Evolutionary conservation across 2,113 vertebrate species (phyloP), one percentile per base, ranked within the genome.

Genomic region (Mus pahari): DNA sequence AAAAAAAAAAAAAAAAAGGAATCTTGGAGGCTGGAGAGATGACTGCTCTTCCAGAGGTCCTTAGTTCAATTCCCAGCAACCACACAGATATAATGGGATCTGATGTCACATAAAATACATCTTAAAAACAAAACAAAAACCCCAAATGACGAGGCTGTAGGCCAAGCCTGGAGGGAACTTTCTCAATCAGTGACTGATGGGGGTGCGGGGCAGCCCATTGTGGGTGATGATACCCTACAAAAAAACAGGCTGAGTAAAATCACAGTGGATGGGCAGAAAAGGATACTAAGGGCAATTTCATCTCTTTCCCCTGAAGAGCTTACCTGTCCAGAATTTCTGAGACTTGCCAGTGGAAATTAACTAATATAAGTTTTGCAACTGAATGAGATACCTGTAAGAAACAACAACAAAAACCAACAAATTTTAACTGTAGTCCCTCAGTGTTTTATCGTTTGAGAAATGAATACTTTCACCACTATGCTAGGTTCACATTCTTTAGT

Each of bases 301-400:
- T 45, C 42, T 82, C 71, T 64, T 90, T 53, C 84, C 60, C 55
- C 60, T 64, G 55, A 94, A 88, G 26, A 97, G 97, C 97, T 99
- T 99, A 99, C 99, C 99, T 99, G 98, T 99, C 99, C 98, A 99
- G 97, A 98, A 99, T 99, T 96, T 99, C 99, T 98, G 99, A 98
- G 98, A 99, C 98, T 98, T 99, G 99, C 99, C 99, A 99, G 98
- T 99, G 99, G 98, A 99, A 99, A 99, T 99, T 99, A 98, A 99
- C 99, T 98, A 99, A 99, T 98, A 99, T 99, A 99, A 99, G 98
- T 98, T 99, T 99, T 97, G 99, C 99, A 98, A 99, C 99, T 90
- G 99, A 99, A 97, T 99, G 99, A 91, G 99, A 99, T 96, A 99
- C 99, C 99, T 99, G 97, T 79, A 98, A 97, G 86, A 50, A 96